Evolutionary conservation across 2,888 invertebrate species (phyloP).

Genomic region (Thumatha senex): DNA sequence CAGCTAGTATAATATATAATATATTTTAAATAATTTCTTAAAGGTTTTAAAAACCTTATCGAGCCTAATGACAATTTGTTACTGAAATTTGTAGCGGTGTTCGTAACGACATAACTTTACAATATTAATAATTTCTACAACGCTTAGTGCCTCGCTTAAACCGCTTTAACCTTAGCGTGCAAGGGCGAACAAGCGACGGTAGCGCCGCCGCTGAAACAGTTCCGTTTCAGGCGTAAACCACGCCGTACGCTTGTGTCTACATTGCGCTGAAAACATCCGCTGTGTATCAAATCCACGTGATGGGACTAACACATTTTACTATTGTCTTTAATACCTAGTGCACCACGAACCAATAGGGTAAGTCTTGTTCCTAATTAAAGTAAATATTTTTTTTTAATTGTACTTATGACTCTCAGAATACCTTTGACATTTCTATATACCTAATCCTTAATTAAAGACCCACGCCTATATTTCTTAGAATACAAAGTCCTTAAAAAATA

Average conservation of each 20-base stretch:
- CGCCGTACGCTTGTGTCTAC: slow-evolving; percentile 34
- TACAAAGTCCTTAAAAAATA: too few species aligned
- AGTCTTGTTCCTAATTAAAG: slow-evolving; percentile 22
- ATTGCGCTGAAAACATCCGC: slow-evolving; percentile 27
- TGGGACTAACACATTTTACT: slow-evolving; percentile 49
- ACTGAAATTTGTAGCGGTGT: too few species aligned
- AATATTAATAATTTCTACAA: background rate
- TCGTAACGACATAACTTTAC: too few species aligned
- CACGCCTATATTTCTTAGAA: too few species aligned
- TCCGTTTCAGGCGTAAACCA: slow-evolving; percentile 48
- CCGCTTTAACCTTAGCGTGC: slow-evolving; percentile 31
- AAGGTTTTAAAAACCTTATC: too few species aligned
- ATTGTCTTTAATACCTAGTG: slow-evolving; percentile 46
- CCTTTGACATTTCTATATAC: too few species aligned
- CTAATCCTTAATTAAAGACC: too few species aligned
- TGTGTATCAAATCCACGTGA: slow-evolving; percentile 43
- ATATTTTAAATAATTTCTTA: too few species aligned
- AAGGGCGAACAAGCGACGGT: slow-evolving; percentile 40
- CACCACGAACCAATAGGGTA: slow-evolving; percentile 38
- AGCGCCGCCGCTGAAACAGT: slow-evolving; percentile 56
- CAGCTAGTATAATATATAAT: too few species aligned
- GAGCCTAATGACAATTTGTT: too few species aligned
- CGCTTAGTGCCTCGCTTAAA: slow-evolving; percentile 33
- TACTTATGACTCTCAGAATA: too few species aligned
- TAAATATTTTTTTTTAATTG: too few species aligned